A percentile compares a stretch with the other conserved stretches of the same genome.
Conservation (phyloP, 53 echinoderm and acorn worm species). For the Paelopatides confundens region DNA sequence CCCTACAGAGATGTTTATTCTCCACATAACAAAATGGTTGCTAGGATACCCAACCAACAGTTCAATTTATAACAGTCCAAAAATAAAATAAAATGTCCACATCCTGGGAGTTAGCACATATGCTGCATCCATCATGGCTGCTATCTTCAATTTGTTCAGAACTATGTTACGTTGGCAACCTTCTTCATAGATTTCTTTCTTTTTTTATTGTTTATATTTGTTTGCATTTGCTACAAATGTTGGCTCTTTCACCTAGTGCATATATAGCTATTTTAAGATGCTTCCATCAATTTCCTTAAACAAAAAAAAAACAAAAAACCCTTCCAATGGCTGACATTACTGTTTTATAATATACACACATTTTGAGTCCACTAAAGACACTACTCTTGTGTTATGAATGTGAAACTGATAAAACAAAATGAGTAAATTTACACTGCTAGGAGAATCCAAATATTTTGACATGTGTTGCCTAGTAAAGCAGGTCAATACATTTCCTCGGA, state of each 20-base stretch:
- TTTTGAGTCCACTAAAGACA: background rate
- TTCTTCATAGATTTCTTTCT: too few species aligned
- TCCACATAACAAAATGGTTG: slow-evolving; percentile 2
- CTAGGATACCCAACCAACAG: slow-evolving; percentile 25
- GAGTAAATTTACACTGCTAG: background rate
- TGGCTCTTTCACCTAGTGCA: too few species aligned
- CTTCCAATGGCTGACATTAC: too few species aligned
- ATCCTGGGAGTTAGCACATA: background rate
- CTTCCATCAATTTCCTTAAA: too few species aligned
- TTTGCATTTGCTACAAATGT: too few species aligned
- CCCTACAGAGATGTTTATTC: slow-evolving; percentile 14
- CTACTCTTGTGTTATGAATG: background rate
- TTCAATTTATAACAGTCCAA: slow-evolving; percentile 33
- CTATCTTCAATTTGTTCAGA: too few species aligned
- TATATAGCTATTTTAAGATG: too few species aligned
- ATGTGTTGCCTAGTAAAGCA: slow-evolving; percentile 36
- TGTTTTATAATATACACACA: too few species aligned
- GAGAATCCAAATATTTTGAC: slow-evolving; percentile 33
- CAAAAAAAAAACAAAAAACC: too few species aligned
- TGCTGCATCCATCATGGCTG: too few species aligned
- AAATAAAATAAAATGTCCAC: background rate
- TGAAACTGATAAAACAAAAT: background rate
- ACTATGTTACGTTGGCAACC: too few species aligned
- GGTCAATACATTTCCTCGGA: background rate
- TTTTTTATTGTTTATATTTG: too few species aligned